A percentile compares a stretch with the other conserved stretches of the same genome.
phyloP scores from a whole-genome alignment of 2,113 vertebrate genomes.

The Gila orcuttii region DNA sequence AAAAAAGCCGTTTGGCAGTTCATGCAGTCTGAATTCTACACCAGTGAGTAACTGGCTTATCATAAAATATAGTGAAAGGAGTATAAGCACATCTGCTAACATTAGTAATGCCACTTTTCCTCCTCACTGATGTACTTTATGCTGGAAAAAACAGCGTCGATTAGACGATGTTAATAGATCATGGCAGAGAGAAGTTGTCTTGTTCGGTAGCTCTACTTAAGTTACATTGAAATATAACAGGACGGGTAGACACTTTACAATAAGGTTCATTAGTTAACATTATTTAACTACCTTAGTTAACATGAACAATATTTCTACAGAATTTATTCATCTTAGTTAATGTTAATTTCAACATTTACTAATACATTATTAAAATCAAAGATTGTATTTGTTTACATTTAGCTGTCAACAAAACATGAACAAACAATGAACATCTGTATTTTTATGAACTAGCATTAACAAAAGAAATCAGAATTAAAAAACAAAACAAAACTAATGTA shows the following conservation, averaged over 20 bases:
- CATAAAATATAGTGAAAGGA: conserved; percentile 56
- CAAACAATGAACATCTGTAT: too few relatives aligned
- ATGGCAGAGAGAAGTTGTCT: neutral
- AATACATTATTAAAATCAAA: too few relatives aligned
- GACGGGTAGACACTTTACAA: conserved; percentile 19
- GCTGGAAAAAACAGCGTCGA: neutral
- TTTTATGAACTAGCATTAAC: too few relatives aligned
- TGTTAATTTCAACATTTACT: too few relatives aligned
- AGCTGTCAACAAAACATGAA: too few relatives aligned
- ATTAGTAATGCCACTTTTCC: conserved; percentile 47
- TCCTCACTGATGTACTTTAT: conserved; percentile 41
- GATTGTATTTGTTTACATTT: too few relatives aligned
- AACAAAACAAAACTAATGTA: too few relatives aligned
- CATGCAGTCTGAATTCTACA: conserved; percentile 62
- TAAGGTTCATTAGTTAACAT: too few relatives aligned
- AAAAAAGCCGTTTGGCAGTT: conserved; percentile 63
- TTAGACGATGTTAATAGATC: neutral
- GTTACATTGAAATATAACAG: neutral
- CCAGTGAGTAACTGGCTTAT: conserved; percentile 66
- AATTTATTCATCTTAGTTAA: too few relatives aligned
- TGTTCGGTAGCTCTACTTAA: conserved; percentile 7
- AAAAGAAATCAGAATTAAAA: too few relatives aligned
- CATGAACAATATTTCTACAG: too few relatives aligned
- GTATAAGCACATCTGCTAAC: conserved; percentile 59
- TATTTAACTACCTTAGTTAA: too few relatives aligned